A percentile compares a stretch with the other conserved stretches of the same genome.
These are phyloP conservation scores for Orchesellides sinensis DNA, from an alignment of 2,888 invertebrate species.

Conservation along the genomic window DNA sequence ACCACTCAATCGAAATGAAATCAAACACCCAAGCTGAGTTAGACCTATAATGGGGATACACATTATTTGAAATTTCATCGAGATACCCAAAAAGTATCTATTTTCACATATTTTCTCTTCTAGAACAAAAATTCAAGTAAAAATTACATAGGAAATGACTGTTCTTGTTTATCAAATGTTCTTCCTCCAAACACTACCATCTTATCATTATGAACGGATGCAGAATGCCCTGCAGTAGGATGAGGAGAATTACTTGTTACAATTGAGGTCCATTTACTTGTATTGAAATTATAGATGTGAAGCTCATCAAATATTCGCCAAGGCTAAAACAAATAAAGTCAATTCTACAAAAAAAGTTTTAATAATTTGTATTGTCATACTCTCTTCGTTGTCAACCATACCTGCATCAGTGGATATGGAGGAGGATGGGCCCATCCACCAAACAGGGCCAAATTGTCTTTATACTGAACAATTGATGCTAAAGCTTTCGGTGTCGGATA, in stretches of 20 bases:
- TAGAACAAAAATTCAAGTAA: not conserved
- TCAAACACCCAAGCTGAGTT: constrained; percentile 95
- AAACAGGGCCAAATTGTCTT: constrained; percentile 89
- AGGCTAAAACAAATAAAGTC: constrained; percentile 77
- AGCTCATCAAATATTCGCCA: constrained; percentile 95
- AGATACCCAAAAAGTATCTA: not conserved
- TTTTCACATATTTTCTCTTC: not conserved
- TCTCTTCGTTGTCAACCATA: not conserved
- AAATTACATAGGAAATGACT: constrained; percentile 72
- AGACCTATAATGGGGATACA: constrained; percentile 78
- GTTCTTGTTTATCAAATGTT: constrained; percentile 69
- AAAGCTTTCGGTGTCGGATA: constrained; percentile 98
- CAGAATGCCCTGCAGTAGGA: constrained; percentile 95
- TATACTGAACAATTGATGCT: constrained; percentile 93
- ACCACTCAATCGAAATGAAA: constrained; percentile 87
- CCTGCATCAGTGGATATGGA: constrained; percentile 72
- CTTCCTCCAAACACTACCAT: constrained; percentile 90
- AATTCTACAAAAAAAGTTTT: not conserved
- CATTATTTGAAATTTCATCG: too few species aligned
- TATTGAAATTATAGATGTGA: constrained; percentile 89
- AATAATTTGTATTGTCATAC: too few species aligned
- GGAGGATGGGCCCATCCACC: constrained; percentile 85
- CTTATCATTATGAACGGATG: constrained; percentile 87
- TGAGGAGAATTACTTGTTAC: constrained; percentile 83
- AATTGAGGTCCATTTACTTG: constrained; percentile 87